A percentile compares a stretch with the other conserved stretches of the same genome.
Evolutionary conservation across 2,888 invertebrate genomes (phyloP).

Genomic region (Scrobipalpa costella): DNA sequence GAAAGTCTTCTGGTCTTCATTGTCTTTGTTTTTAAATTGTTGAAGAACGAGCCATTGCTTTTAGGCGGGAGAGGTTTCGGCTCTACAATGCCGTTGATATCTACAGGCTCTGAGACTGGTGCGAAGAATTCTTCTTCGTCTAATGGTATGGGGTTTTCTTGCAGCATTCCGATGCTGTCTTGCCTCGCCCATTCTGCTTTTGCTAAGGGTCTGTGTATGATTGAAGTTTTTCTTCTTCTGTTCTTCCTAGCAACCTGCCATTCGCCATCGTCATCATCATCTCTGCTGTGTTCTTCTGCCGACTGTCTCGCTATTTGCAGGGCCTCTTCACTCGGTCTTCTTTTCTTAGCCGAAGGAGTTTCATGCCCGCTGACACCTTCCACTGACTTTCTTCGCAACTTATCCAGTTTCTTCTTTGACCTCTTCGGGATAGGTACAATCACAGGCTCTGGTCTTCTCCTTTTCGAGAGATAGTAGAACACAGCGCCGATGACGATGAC

Average conservation of each 20-base stretch:
- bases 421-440: conserved; percentile 58
- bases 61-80: conserved; percentile 62
- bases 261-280: conserved; percentile 68
- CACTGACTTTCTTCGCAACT: conserved; percentile 82
- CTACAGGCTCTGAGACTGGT: conserved; percentile 70
- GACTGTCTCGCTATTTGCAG: conserved; percentile 82
- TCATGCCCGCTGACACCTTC: conserved; percentile 82
- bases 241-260: conserved; percentile 75
- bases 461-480: conserved; percentile 76
- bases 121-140: conserved; percentile 81
- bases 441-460: conserved; percentile 59
- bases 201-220: conserved; percentile 65
- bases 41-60: conserved; percentile 75
- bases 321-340: conserved; percentile 89
- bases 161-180: conserved; percentile 62
- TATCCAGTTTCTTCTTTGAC: conserved; percentile 63
- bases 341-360: conserved; percentile 78
- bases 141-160: conserved; percentile 77
- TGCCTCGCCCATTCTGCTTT: conserved; percentile 60
- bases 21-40: conserved; percentile 71
- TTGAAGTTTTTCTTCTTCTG: conserved; percentile 73
- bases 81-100: conserved; percentile 56
- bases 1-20: conserved; percentile 79
- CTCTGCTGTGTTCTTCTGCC: conserved; percentile 79
- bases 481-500: conserved; percentile 71